These are phyloP conservation scores for Drosophila tropicalis DNA, from an alignment of 1,140 invertebrate species.

Conservation along the genomic window DNA sequence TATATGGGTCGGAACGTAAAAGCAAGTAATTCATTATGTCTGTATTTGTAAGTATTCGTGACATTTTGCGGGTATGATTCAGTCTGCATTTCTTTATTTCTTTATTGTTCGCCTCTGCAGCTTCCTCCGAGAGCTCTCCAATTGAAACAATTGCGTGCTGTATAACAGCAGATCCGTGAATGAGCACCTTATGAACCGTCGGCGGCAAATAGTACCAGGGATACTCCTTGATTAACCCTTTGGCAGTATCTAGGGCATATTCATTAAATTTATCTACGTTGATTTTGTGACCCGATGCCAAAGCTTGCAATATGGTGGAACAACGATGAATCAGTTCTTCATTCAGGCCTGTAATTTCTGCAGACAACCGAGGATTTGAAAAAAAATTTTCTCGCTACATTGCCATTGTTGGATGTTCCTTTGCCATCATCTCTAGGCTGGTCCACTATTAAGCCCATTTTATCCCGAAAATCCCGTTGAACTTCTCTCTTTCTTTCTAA, in stretches of 20 bases:
- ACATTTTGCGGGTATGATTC: not conserved
- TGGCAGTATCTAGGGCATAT: not conserved
- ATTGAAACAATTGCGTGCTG: slow-evolving; percentile 28
- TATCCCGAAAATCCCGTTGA: too few relatives aligned
- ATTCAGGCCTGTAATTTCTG: slow-evolving; percentile 27
- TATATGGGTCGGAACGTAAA: slow-evolving; percentile 23
- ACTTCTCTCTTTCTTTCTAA: not conserved
- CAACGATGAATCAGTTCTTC: slow-evolving; percentile 13
- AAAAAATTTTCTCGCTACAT: too few relatives aligned
- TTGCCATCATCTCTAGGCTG: not conserved
- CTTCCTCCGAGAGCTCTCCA: slow-evolving; percentile 26
- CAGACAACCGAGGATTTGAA: slow-evolving; percentile 6
- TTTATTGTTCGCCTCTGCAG: slow-evolving; percentile 22
- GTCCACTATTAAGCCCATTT: too few relatives aligned
- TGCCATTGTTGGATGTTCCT: too few relatives aligned
- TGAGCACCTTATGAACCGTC: slow-evolving; percentile 16
- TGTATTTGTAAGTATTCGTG: slow-evolving; percentile 18
- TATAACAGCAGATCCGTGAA: slow-evolving; percentile 27
- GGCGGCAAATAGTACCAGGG: too few relatives aligned
- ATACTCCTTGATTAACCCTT: too few relatives aligned
- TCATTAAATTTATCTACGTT: not conserved
- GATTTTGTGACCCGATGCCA: not conserved
- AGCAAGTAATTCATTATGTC: slow-evolving; percentile 29
- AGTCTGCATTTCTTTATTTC: slow-evolving; percentile 24
- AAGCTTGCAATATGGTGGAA: slow-evolving; percentile 21